A percentile compares a stretch with the other conserved stretches of the same genome.
Conservation (phyloP, 2,888 invertebrate genomes). For the Cancer borealis region DNA sequence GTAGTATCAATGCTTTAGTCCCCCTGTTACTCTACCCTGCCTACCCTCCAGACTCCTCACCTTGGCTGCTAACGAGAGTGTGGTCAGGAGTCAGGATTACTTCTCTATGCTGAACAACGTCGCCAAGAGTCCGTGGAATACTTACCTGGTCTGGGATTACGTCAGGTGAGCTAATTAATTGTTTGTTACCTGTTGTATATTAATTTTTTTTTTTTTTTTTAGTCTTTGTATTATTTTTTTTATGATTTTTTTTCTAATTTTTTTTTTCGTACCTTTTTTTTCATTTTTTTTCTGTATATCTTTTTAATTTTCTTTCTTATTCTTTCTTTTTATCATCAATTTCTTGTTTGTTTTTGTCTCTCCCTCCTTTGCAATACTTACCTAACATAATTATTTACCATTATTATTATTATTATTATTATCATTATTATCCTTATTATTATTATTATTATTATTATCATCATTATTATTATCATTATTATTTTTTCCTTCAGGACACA, state of each 20-base stretch:
- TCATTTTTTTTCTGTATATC: no score
- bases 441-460: no score
- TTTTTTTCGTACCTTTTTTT: no score
- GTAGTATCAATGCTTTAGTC: no score
- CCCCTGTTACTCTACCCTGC: no score
- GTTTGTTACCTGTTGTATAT: no score
- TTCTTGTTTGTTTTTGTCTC: background rate
- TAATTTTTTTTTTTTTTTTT: no score
- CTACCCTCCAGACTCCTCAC: slow-evolving; percentile 37
- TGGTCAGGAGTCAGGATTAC: slow-evolving; percentile 53
- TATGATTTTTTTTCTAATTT: no score
- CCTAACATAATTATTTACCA: background rate
- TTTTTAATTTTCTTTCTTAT: background rate
- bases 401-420: background rate
- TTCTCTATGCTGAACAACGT: slow-evolving; percentile 84
- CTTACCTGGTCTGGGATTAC: slow-evolving; percentile 90
- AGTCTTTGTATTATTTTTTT: no score
- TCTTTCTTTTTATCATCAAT: no score
- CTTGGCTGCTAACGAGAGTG: slow-evolving; percentile 49
- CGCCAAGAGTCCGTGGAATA: slow-evolving; percentile 87
- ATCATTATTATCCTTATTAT: background rate
- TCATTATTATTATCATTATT: no score
- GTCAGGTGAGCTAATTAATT: slow-evolving; percentile 82
- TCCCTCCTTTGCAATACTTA: no score
- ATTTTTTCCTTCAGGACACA: slow-evolving; percentile 83